Conservation (phyloP, 2,888 invertebrate genomes). For the Stenoptilia bipunctidactyla region DNA sequence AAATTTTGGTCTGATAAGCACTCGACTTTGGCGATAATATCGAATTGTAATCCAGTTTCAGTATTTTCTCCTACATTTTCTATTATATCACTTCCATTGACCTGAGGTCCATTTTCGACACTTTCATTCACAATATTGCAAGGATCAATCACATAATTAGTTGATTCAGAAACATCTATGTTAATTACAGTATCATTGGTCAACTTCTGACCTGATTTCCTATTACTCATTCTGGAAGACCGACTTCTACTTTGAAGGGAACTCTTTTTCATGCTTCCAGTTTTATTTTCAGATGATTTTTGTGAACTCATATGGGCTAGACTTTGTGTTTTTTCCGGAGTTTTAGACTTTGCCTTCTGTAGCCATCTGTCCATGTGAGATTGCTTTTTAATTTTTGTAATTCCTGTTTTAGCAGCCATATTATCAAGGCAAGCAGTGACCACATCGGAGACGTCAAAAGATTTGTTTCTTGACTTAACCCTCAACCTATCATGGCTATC, state of each 20-base stretch:
- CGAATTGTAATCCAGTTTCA: slow-evolving; percentile 3
- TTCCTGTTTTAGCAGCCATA: slow-evolving; percentile 62
- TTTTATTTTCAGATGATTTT: slow-evolving; percentile 9
- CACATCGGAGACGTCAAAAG: slow-evolving; percentile 55
- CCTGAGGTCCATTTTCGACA: background rate
- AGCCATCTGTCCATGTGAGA: slow-evolving; percentile 67
- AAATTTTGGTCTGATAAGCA: slow-evolving; percentile 11
- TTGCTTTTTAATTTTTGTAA: slow-evolving; percentile 57
- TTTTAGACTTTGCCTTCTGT: slow-evolving; percentile 63
- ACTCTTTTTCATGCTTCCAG: background rate
- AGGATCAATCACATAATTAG: slow-evolving; percentile 38
- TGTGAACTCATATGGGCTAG: slow-evolving; percentile 6
- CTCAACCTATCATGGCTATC: slow-evolving; percentile 35
- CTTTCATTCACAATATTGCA: slow-evolving; percentile 13
- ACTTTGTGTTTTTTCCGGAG: slow-evolving; percentile 47
- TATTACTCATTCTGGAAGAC: slow-evolving; percentile 13
- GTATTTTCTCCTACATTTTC: slow-evolving; percentile 9
- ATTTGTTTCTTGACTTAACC: slow-evolving; percentile 36
- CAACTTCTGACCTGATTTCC: slow-evolving; percentile 9
- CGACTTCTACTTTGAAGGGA: slow-evolving; percentile 6
- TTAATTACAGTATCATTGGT: background rate
- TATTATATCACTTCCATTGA: background rate
- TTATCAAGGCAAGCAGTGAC: slow-evolving; percentile 61
- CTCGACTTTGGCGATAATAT: slow-evolving; percentile 21
- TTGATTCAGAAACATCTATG: too few relatives aligned